Evolutionary conservation across 2,113 vertebrate genomes (phyloP).

Genomic region (Podarcis cretensis): DNA sequence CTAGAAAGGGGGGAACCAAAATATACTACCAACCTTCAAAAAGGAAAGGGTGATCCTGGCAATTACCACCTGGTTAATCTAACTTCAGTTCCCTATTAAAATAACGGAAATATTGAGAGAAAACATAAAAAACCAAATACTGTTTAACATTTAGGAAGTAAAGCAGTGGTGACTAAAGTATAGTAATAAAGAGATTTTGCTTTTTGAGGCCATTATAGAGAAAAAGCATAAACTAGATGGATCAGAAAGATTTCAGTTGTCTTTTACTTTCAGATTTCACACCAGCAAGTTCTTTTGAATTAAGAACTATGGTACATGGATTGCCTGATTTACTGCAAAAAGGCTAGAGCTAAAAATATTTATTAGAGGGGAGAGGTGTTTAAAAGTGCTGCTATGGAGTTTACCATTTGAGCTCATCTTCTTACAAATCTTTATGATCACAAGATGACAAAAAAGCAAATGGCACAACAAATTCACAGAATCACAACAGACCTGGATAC

Average conservation of each 20-base stretch:
- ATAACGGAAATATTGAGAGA: neutral
- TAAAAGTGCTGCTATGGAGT: neutral
- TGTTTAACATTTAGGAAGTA: neutral
- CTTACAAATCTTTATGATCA: slow-evolving; percentile 30
- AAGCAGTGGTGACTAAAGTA: neutral
- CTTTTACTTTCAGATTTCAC: slow-evolving; percentile 1
- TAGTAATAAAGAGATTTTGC: neutral
- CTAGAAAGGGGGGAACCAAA: neutral
- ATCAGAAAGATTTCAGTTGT: neutral
- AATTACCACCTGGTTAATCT: slow-evolving; percentile 22
- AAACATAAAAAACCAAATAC: slow-evolving; percentile 8
- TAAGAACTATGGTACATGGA: slow-evolving; percentile 11
- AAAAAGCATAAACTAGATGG: neutral
- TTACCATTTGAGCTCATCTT: neutral
- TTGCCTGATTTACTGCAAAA: neutral
- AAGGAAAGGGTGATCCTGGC: slow-evolving; percentile 23
- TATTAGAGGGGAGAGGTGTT: slow-evolving; percentile 2
- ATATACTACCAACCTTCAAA: slow-evolving; percentile 33
- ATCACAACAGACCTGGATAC: neutral
- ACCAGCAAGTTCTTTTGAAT: slow-evolving; percentile 14
- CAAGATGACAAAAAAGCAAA: neutral
- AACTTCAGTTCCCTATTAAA: slow-evolving; percentile 30
- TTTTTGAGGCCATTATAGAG: slow-evolving; percentile 12
- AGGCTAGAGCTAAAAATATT: neutral
- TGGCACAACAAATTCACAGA: neutral